These are phyloP conservation scores for Drosophila ficusphila DNA, from an alignment of 1,140 invertebrate species.

Conservation along the genomic window DNA sequence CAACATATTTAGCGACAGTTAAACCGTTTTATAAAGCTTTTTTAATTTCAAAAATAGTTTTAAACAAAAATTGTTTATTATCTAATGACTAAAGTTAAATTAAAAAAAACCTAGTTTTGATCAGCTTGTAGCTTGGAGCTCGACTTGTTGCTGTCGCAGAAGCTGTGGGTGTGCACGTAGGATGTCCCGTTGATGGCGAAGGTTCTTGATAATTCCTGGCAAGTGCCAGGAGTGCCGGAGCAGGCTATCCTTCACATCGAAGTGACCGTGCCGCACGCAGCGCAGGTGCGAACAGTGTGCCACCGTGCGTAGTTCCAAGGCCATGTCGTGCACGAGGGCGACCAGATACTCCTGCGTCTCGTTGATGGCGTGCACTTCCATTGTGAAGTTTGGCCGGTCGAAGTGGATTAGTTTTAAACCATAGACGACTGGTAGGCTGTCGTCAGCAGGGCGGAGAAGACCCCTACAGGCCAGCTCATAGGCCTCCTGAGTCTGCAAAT, in stretches of 20 bases:
- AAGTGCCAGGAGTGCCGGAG: conserved; percentile 93
- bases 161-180: conserved; percentile 85
- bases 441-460: conserved; percentile 89
- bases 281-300: conserved; percentile 92
- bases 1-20: too few species aligned
- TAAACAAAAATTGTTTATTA: too few species aligned
- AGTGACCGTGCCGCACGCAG: conserved; percentile 93
- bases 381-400: conserved; percentile 92
- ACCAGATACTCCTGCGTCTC: conserved; percentile 91
- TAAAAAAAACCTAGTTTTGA: too few species aligned
- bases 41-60: too few species aligned
- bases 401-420: conserved; percentile 94
- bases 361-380: conserved; percentile 95
- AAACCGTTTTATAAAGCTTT: too few species aligned
- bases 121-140: conserved; percentile 55
- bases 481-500: conserved; percentile 93
- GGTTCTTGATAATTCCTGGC: conserved; percentile 90
- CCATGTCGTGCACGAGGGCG: conserved; percentile 91
- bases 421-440: conserved; percentile 92
- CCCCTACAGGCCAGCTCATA: conserved; percentile 94
- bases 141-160: conserved; percentile 75
- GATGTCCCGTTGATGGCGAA: conserved; percentile 86
- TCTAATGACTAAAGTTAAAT: too few species aligned
- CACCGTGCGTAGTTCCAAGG: conserved; percentile 90
- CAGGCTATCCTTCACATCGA: conserved; percentile 90